These are phyloP conservation scores for Crotalus horridus DNA, from an alignment of 2,113 vertebrate genomes.

Conservation along the genomic window DNA sequence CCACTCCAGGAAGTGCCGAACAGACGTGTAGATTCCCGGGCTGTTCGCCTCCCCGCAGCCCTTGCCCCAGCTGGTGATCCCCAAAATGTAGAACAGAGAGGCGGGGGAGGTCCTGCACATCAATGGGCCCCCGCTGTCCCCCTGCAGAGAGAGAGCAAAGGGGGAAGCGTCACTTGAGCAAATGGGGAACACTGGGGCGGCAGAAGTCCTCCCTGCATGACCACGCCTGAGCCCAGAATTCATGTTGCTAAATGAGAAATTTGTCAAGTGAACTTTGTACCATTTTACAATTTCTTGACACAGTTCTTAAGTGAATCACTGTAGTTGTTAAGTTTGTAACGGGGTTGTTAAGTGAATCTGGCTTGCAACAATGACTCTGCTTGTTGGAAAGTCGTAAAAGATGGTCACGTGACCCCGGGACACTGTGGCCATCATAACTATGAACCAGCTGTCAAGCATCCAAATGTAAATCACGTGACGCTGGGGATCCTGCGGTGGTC, in stretches of 20 bases:
- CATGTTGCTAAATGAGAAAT: not conserved
- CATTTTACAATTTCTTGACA: not conserved
- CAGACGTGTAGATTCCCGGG: slow-evolving; percentile 70
- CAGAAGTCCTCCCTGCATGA: accelerated
- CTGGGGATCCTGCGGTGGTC: too few species aligned
- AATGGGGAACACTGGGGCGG: not conserved
- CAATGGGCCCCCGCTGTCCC: slow-evolving; percentile 78
- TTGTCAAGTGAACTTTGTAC: not conserved
- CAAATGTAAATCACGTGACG: too few species aligned
- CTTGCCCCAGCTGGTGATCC: slow-evolving; percentile 74
- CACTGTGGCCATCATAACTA: too few species aligned
- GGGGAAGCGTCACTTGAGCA: too few species aligned
- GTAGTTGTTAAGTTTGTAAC: not conserved
- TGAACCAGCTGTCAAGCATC: too few species aligned
- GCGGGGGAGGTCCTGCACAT: slow-evolving; percentile 69
- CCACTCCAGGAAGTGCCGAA: slow-evolving; percentile 61
- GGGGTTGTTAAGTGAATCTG: too few species aligned
- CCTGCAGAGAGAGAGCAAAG: slow-evolving; percentile 47
- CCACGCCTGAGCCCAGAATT: not conserved
- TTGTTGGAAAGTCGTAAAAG: too few species aligned
- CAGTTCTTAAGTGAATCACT: too few species aligned
- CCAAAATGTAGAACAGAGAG: slow-evolving; percentile 66
- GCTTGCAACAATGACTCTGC: too few species aligned
- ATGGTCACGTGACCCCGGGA: too few species aligned
- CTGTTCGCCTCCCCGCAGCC: slow-evolving; percentile 67